Evolutionary conservation across 2,113 vertebrate genomes (phyloP), one percentile per base, ranked within the genome.

Genomic region (Tenebrosternarchus preto): DNA sequence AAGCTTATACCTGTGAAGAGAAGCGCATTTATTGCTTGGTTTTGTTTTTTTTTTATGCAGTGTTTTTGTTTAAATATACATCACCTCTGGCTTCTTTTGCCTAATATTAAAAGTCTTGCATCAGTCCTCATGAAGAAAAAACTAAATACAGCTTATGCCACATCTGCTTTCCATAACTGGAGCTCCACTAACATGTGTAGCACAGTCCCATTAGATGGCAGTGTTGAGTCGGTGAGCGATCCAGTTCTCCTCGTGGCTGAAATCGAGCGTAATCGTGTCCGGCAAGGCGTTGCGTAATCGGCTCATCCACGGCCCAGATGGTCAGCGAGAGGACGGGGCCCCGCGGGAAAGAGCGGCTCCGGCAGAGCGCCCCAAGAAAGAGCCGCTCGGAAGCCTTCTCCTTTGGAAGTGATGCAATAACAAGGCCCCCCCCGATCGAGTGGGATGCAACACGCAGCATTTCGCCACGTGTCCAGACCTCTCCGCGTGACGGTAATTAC

Each of bases 141-240:
- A 63, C 43, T 50, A 50, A 50, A 1, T 27, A 11, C 2, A 1
- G 12, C 31, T 60, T 60, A 17, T 59, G 20, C 55, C 53, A 22
- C 71, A 59, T 55, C 20, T 59, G 71, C 55, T 59, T 1, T 9
- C 50, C 24, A 15, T 22, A 19, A 24, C 9, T 46, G 39, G 39
- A 46, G 39, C 39, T 46, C 9, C 39, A 1, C 9, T 46, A 46
- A 46, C 36, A 4, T 46, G 39, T 46, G 39, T n/a, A 17, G 20
- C 39, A 11, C 39, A 22, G 3, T 17, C 16, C 57, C 91, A 77
- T 72, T 76, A 87, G 91, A 73, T 86, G 91, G 39, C 88, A 87
- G 88, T 88, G 84, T 91, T 89, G 84, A 86, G 86, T 85, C 36
- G 0, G 36, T 74, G 19, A 53, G 8, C 55, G 7, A 4, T 8